Evolutionary conservation across 1,140 invertebrate species (phyloP).

Genomic region (Ceratoteleas bidentatus): DNA sequence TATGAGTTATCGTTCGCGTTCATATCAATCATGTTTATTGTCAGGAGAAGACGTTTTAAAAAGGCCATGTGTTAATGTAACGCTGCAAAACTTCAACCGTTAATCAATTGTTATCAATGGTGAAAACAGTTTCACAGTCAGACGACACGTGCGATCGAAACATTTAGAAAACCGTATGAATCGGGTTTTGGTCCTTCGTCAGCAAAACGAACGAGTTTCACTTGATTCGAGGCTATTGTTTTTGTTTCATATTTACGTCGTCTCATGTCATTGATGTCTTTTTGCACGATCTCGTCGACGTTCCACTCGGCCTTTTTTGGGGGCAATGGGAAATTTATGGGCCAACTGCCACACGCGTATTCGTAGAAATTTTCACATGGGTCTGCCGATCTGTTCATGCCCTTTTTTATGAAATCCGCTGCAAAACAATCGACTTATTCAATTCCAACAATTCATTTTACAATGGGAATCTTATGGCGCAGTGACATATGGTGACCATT

Average conservation of each 20-base stretch:
- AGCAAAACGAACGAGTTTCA: too few species aligned
- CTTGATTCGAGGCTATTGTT: not conserved
- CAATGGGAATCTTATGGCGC: too few species aligned
- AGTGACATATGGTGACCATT: too few species aligned
- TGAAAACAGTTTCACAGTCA: constrained; percentile 1
- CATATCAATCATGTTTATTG: constrained; percentile 9
- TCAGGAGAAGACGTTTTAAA: constrained; percentile 1
- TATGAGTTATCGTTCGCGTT: not conserved
- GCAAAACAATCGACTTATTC: too few species aligned
- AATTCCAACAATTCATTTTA: too few species aligned
- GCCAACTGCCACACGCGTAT: constrained; percentile 46
- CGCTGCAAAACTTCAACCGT: not conserved
- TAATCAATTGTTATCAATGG: not conserved
- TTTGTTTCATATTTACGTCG: constrained; percentile 15
- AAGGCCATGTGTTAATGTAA: constrained; percentile 9
- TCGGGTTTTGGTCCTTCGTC: too few species aligned
- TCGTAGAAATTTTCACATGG: constrained; percentile 44
- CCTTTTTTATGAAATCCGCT: constrained; percentile 25
- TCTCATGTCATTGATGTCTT: constrained; percentile 30
- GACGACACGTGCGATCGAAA: too few species aligned
- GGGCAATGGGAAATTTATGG: constrained; percentile 28
- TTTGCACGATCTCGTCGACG: constrained; percentile 24
- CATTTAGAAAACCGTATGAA: too few species aligned
- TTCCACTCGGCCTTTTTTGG: constrained; percentile 32
- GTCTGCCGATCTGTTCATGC: constrained; percentile 33